Conservation (phyloP, 2,888 invertebrate species). For the Himalopsyche japonica region DNA sequence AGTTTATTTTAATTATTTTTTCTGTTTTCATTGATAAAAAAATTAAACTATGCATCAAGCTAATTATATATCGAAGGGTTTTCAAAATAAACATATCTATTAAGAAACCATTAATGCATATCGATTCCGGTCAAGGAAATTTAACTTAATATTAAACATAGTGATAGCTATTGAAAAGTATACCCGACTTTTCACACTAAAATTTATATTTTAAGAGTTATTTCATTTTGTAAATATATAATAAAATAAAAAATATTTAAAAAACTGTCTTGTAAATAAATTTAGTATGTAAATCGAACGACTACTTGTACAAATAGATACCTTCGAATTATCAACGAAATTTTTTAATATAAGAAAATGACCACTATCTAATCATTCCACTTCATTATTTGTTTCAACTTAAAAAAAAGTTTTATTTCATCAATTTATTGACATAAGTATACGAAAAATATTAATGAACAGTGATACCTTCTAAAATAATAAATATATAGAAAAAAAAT, state of each 20-base stretch:
- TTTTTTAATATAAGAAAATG: slow-evolving; percentile 27
- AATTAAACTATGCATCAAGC: background rate
- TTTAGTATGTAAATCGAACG: slow-evolving; percentile 8
- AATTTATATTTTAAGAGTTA: slow-evolving; percentile 9
- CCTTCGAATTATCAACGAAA: slow-evolving; percentile 38
- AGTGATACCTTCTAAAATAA: background rate
- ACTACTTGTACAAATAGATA: slow-evolving; percentile 36
- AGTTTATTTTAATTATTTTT: too few relatives aligned
- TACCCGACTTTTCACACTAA: background rate
- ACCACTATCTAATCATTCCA: slow-evolving; percentile 23
- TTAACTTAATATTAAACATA: slow-evolving; percentile 11
- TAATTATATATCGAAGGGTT: background rate
- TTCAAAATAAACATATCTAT: slow-evolving; percentile 36
- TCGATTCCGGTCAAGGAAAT: slow-evolving; percentile 33
- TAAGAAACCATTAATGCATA: slow-evolving; percentile 36
- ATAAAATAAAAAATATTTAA: background rate
- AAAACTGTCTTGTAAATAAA: slow-evolving; percentile 12
- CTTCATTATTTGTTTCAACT: background rate
- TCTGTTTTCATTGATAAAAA: too few relatives aligned
- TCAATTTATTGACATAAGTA: slow-evolving; percentile 15
- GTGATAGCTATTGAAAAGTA: background rate
- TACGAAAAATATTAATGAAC: slow-evolving; percentile 28
- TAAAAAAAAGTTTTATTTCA: background rate
- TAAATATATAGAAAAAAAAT: background rate
- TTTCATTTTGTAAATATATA: slow-evolving; percentile 15